Base-by-base conservation (phyloP, 23 tunicate species). In the Halocynthia aurantium region DNA sequence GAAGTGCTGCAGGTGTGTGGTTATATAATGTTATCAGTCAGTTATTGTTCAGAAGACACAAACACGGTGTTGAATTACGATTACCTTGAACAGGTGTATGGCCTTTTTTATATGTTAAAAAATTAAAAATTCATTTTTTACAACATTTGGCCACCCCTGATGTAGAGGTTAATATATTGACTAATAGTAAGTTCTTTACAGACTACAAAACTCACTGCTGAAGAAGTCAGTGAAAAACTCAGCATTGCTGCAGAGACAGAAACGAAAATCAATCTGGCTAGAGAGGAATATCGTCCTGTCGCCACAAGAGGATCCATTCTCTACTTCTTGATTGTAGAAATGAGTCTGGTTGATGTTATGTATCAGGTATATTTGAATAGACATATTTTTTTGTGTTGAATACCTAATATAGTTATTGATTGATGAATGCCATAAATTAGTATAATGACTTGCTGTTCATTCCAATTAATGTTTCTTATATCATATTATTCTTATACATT, bases 341-440 rank as follows among this genome's bases (percentile, higher is more conserved):
- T 89, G 95, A 83, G 88, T 64, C 73, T 89, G 49, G 95, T 89
- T 21, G 84, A 89, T 67, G 95, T 89, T 70, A 89, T 89, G 95
- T 89, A 89, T 69, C 95, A 85, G 75, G 90, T 85, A 21, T 31
- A 31, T 31, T 31, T 0, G 4, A 31, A 31, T 31, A 31, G 44
- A 31, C 44, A 31, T 31, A 31, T 31, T 31, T 31, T n/a, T 31
- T 1, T 31, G 44, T 31, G 44, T 0, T 1, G 4, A 31, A 31
- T 31, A 4, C 44, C 44, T 0, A 31, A 31, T 31, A 31, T 31
- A 31, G n/a, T n/a, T n/a, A n/a, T n/a, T n/a, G n/a, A n/a, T n/a
- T n/a, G n/a, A n/a, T n/a, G n/a, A n/a, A n/a, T n/a, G n/a, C n/a
- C n/a, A n/a, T n/a, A n/a, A n/a, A n/a, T n/a, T n/a, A n/a, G n/a